phyloP scores from a whole-genome alignment of 35 echinoderm and acorn worm genomes.

The Chiridota heheva region DNA sequence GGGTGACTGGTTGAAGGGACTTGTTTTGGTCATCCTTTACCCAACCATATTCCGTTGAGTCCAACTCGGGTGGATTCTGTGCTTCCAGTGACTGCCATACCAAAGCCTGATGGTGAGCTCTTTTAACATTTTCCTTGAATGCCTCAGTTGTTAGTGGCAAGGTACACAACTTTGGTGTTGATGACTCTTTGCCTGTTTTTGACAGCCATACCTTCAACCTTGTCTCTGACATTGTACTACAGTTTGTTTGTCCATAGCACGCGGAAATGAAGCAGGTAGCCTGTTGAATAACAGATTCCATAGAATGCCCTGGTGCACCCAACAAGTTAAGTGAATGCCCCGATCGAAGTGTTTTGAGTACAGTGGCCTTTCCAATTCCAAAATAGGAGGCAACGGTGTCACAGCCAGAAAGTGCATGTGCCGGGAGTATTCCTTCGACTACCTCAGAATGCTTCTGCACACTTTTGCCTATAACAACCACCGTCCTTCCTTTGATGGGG shows the following conservation, averaged over 20 bases:
- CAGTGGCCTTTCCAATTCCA: slow-evolving; percentile 31
- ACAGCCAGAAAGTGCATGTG: slow-evolving; percentile 46
- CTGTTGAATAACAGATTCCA: not conserved
- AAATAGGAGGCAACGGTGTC: slow-evolving; percentile 54
- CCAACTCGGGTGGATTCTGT: slow-evolving; percentile 16
- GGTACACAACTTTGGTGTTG: not conserved
- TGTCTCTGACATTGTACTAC: slow-evolving; percentile 19
- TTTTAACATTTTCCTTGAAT: slow-evolving; percentile 29
- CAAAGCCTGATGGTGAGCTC: slow-evolving; percentile 22
- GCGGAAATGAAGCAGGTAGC: slow-evolving; percentile 13
- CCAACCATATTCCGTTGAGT: slow-evolving; percentile 28
- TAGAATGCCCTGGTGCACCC: not conserved
- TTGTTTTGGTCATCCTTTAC: not conserved
- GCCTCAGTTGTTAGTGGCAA: slow-evolving; percentile 32
- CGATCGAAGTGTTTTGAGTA: not conserved
- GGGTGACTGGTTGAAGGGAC: not conserved
- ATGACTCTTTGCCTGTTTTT: not conserved
- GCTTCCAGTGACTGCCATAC: not conserved
- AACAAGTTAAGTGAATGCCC: not conserved
- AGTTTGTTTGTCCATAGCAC: slow-evolving; percentile 18
- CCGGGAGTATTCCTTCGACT: slow-evolving; percentile 9
- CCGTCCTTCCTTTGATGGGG: slow-evolving; percentile 30
- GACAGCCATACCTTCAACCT: not conserved
- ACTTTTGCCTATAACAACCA: slow-evolving; percentile 20
- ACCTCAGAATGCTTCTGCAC: slow-evolving; percentile 7